Base-by-base conservation (phyloP, 2,888 invertebrate species). In the Euzophera pinguis region DNA sequence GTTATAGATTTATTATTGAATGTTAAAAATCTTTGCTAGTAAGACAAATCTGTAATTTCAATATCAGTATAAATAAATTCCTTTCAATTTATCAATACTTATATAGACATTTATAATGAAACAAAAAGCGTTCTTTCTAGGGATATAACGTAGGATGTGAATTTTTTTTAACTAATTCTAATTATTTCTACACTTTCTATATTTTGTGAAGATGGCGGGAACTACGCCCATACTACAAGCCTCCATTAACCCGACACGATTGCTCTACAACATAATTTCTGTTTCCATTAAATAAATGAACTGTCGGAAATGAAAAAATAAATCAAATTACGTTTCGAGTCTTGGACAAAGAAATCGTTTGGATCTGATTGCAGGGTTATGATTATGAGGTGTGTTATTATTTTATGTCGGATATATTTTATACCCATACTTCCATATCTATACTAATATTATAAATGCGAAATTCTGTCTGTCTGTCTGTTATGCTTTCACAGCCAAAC, bases 211-310 rank as follows among this genome's bases (percentile, higher is more conserved):
- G 27, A 43, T 27, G 27, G 70, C 65, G 70, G 59, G 54, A 49
- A 54, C 54, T 39, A 16, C 50, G 50, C 34, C 34, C 60, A 63
- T 65, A 69, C 62, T 62, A 64, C 65, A 64, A 64, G 67, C 65
- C 64, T 65, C 65, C 66, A 71, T 75, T 73, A 75, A 64, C 65
- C 61, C 63, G 43, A 56, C 56, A 71, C 72, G 70, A 71, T 64
- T 71, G 61, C 66, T 65, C 61, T 73, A 80, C 79, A 79, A 78
- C 77, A 79, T 80, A 71, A 79, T 79, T 78, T 71, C 69, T 71
- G 69, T 75, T 75, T 71, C 71, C 71, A 75, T 75, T 70, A 75
- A 68, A 74, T 69, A 71, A 77, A 75, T 73, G 69, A 74, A 72
- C 67, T 67, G 69, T 64, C 74, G 81, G 81, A 81, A 81, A 80